Conservation (phyloP, 2,888 invertebrate genomes). For the Drosophila paramelanica region DNA sequence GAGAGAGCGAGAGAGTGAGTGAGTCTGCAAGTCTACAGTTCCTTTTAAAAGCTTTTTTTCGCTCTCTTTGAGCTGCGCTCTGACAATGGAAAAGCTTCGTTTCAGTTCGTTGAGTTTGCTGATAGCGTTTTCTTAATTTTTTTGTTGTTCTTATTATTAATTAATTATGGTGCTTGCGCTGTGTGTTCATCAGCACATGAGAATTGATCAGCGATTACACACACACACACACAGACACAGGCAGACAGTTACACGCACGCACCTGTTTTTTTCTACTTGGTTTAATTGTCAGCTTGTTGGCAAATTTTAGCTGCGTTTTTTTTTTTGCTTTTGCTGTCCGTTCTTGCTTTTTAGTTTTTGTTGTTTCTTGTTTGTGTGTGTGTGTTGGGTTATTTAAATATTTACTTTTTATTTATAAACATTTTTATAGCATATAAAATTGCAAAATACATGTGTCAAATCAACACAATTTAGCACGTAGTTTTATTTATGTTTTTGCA, state of each 20-base stretch:
- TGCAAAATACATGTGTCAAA: constrained; percentile 62
- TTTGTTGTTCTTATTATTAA: constrained; percentile 38
- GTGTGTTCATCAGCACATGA: constrained; percentile 47
- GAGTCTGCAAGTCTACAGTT: constrained; percentile 11
- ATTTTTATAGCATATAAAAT: constrained; percentile 68
- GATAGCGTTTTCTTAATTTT: constrained; percentile 33
- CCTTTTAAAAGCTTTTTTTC: constrained; percentile 20
- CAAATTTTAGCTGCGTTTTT: constrained; percentile 29
- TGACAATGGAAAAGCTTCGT: constrained; percentile 29
- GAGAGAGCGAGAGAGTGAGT: not conserved
- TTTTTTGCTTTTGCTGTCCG: constrained; percentile 18
- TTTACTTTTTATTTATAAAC: constrained; percentile 79
- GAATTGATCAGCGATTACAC: constrained; percentile 62
- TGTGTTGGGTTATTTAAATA: constrained; percentile 48
- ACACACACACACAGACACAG: constrained; percentile 9
- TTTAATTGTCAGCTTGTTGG: constrained; percentile 55
- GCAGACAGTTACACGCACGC: constrained; percentile 7
- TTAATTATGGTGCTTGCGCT: constrained; percentile 30
- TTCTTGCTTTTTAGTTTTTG: constrained; percentile 8
- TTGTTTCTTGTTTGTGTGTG: constrained; percentile 19
- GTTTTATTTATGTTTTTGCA: constrained; percentile 14
- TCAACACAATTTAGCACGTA: constrained; percentile 51
- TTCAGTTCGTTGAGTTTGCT: constrained; percentile 53
- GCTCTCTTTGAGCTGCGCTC: constrained; percentile 12
- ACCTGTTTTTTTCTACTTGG: constrained; percentile 16